phyloP scores from a whole-genome alignment of 2,113 vertebrate genomes.

The Lepisosteus oculatus region DNA sequence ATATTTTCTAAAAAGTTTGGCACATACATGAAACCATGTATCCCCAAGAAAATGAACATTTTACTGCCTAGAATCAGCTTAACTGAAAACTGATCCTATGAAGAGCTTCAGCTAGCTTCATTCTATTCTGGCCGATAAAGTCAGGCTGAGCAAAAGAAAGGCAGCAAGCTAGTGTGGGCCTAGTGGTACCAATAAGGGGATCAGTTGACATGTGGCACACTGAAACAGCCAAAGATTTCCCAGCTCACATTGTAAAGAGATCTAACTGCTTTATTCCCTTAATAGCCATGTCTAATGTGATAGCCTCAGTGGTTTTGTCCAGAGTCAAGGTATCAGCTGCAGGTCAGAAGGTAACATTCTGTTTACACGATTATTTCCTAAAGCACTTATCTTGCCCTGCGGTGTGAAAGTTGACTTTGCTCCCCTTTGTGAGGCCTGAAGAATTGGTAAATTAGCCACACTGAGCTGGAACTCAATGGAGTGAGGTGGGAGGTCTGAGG shows the following conservation, averaged over 20 bases:
- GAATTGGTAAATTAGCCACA: conserved; percentile 88
- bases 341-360: conserved; percentile 95
- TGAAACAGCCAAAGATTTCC: conserved; percentile 64
- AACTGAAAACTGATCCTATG: too few relatives aligned
- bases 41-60: too few relatives aligned
- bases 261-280: conserved; percentile 77
- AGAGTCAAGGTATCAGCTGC: conserved; percentile 77
- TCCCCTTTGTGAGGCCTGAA: conserved; percentile 70
- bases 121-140: background rate
- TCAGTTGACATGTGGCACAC: conserved; percentile 62
- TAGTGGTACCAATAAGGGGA: conserved; percentile 28
- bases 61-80: too few relatives aligned
- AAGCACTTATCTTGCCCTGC: conserved; percentile 80
- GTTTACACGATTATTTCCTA: conserved; percentile 91
- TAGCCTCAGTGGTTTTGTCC: conserved; percentile 77
- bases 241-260: conserved; percentile 59
- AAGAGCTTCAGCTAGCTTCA: too few relatives aligned
- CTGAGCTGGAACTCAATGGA: conserved; percentile 79
- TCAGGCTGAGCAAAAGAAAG: background rate
- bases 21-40: too few relatives aligned
- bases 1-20: too few relatives aligned
- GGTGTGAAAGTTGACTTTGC: conserved; percentile 87
- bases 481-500: conserved; percentile 80
- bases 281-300: conserved; percentile 92
- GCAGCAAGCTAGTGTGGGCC: background rate